These are phyloP conservation scores for Cylas formicarius DNA, from an alignment of 1,140 invertebrate species.

Conservation along the genomic window DNA sequence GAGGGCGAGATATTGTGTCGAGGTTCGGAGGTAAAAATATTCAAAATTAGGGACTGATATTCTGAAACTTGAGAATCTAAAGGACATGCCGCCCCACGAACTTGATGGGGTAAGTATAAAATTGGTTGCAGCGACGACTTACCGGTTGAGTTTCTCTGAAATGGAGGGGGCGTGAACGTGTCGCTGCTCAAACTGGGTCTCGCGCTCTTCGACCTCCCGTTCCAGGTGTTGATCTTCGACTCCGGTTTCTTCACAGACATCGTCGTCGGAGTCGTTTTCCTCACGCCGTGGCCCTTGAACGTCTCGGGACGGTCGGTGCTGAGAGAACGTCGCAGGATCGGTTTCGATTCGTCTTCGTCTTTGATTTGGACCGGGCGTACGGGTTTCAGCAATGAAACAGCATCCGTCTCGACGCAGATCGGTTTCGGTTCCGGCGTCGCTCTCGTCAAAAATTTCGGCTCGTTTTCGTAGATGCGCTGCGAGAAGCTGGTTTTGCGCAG, in stretches of 20 bases:
- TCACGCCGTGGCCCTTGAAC: constrained; percentile 31
- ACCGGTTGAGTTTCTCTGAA: constrained; percentile 53
- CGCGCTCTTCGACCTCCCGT: constrained; percentile 49
- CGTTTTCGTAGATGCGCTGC: constrained; percentile 49
- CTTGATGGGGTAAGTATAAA: too few species aligned
- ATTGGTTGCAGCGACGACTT: constrained; percentile 2
- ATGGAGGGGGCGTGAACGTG: constrained; percentile 59
- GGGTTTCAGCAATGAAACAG: neutral
- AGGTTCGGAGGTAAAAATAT: too few species aligned
- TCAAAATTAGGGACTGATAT: too few species aligned
- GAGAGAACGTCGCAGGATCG: constrained; percentile 23
- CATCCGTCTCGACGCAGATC: constrained; percentile 40
- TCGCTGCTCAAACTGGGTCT: constrained; percentile 57
- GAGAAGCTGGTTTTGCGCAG: constrained; percentile 58
- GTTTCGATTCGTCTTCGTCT: neutral
- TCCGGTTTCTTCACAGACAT: constrained; percentile 34
- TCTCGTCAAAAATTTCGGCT: constrained; percentile 28
- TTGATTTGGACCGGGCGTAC: constrained; percentile 16
- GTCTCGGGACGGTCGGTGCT: constrained; percentile 32
- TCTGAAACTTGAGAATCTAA: too few species aligned
- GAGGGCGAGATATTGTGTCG: too few species aligned
- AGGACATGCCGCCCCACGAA: too few species aligned
- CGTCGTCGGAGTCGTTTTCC: constrained; percentile 42
- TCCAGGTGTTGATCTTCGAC: constrained; percentile 61
- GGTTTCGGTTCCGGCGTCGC: constrained; percentile 30